Conservation (phyloP, 2,797 vertebrate genomes). For the Phataginus tricuspis region DNA sequence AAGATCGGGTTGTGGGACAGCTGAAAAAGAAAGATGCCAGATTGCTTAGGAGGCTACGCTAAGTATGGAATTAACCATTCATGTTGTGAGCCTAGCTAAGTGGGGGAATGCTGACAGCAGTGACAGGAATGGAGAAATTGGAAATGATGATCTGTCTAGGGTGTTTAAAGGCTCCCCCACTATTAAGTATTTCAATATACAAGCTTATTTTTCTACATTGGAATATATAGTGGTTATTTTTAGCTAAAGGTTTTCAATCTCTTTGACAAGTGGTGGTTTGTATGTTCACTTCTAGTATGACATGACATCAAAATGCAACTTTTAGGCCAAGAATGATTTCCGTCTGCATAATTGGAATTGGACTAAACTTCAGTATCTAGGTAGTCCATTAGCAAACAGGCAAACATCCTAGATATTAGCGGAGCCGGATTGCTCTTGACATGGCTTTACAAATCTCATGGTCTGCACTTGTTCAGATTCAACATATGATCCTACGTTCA, state of each 20-base stretch:
- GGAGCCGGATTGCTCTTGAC: neutral
- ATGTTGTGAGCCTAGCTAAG: neutral
- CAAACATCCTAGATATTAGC: neutral
- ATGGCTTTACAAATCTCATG: neutral
- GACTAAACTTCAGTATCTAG: neutral
- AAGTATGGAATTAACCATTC: neutral
- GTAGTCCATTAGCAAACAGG: neutral
- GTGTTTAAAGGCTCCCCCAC: accelerated
- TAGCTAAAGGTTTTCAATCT: neutral
- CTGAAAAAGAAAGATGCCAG: neutral
- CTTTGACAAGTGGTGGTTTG: neutral
- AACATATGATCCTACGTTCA: neutral
- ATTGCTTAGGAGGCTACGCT: neutral
- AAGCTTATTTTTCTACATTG: neutral
- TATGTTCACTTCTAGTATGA: neutral
- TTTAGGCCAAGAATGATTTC: neutral
- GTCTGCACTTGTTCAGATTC: neutral
- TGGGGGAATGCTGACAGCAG: neutral
- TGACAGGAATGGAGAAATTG: neutral
- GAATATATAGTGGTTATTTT: neutral
- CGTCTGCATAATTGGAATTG: neutral
- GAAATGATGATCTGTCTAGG: neutral
- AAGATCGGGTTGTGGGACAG: neutral
- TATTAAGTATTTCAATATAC: neutral
- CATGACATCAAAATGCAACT: neutral